A percentile compares a stretch with the other conserved stretches of the same genome.
phyloP scores from a whole-genome alignment of 64 coral and sea anemone genomes.

The Montipora sp. region DNA sequence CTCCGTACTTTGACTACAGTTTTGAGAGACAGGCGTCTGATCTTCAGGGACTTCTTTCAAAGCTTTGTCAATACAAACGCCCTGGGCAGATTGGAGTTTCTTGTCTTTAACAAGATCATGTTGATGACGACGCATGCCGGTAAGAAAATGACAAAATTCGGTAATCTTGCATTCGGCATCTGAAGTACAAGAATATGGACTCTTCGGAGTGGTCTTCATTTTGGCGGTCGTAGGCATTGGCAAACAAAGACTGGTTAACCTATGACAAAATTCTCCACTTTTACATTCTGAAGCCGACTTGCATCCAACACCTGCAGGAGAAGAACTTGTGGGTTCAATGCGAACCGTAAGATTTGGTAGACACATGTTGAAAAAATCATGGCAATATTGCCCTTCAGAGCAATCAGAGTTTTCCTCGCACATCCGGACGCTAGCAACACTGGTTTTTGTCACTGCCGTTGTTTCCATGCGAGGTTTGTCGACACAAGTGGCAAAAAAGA shows the following conservation, averaged over 20 bases:
- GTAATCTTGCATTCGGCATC: constrained; percentile 41
- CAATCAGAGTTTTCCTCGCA: constrained; percentile 17
- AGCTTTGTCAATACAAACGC: constrained; percentile 19
- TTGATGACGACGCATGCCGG: not conserved
- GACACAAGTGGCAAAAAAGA: constrained; percentile 27
- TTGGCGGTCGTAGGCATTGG: not conserved
- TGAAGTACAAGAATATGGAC: constrained; percentile 14
- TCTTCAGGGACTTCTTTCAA: constrained; percentile 34
- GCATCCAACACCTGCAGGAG: not conserved
- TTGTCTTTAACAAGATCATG: not conserved
- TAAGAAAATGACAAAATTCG: constrained; percentile 48
- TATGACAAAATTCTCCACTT: constrained; percentile 39
- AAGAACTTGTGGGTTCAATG: constrained; percentile 16
- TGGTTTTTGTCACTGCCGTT: not conserved
- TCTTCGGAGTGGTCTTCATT: not conserved
- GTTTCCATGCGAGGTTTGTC: not conserved
- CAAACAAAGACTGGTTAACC: constrained; percentile 19
- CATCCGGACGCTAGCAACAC: not conserved
- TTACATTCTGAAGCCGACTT: constrained; percentile 4
- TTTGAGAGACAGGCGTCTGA: constrained; percentile 4
- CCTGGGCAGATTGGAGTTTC: not conserved
- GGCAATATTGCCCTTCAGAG: constrained; percentile 31
- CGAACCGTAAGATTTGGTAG: constrained; percentile 21
- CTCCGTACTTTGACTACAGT: constrained; percentile 26
- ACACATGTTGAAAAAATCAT: constrained; percentile 36